These are phyloP conservation scores for Salvelinus alpinus DNA, from an alignment of 2,113 vertebrate species.

Conservation along the genomic window DNA sequence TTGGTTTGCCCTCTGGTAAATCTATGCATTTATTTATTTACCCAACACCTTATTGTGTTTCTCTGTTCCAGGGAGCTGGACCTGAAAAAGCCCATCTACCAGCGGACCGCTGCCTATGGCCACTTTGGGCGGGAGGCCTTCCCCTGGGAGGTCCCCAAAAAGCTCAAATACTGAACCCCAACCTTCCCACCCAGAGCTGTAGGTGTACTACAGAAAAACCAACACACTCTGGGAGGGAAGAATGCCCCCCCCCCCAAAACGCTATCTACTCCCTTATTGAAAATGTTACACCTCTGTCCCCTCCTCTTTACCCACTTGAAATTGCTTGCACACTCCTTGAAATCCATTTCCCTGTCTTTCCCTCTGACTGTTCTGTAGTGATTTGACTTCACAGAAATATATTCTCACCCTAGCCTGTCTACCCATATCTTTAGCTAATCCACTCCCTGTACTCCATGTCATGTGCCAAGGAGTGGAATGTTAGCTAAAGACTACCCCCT, in stretches of 20 bases:
- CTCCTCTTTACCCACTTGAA: background rate
- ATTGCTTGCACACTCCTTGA: constrained; percentile 1
- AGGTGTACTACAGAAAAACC: constrained; percentile 98
- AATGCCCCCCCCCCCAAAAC: constrained; percentile 28
- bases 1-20: no score
- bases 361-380: background rate
- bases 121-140: constrained; percentile 98
- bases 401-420: no score
- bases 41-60: constrained; percentile 77
- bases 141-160: constrained; percentile 96
- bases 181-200: constrained; percentile 84
- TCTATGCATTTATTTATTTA: no score
- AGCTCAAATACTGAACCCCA: constrained; percentile 90
- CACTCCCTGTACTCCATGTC: no score
- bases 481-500: no score
- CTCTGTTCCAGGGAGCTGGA: constrained; percentile 96
- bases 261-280: background rate
- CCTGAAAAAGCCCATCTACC: constrained; percentile 98
- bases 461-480: no score
- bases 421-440: no score
- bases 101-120: constrained; percentile 97
- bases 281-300: background rate
- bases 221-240: constrained; percentile 80
- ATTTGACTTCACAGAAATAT: no score
- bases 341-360: constrained; percentile 1